A percentile compares a stretch with the other conserved stretches of the same genome.
phyloP scores from a whole-genome alignment of 2,797 vertebrate genomes.

The Lutjanus argentimaculatus region DNA sequence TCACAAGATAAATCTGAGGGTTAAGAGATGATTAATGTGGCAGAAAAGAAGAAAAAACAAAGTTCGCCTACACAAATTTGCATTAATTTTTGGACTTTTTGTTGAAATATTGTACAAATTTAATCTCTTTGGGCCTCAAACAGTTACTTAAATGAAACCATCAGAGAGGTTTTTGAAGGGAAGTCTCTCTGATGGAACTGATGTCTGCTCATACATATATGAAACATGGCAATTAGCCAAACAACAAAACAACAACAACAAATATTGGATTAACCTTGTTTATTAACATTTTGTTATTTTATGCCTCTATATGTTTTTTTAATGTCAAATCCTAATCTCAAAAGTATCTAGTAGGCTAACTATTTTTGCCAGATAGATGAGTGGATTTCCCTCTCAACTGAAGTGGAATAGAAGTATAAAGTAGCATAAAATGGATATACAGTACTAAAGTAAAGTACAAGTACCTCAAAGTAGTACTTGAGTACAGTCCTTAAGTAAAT shows the following conservation, averaged over 20 bases:
- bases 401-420: background rate
- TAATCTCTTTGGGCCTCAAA: background rate
- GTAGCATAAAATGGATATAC: background rate
- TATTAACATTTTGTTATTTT: too few relatives aligned
- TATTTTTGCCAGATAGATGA: background rate
- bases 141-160: too few relatives aligned
- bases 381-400: background rate
- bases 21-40: background rate
- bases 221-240: too few relatives aligned
- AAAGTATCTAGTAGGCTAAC: too few relatives aligned
- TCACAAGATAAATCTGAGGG: background rate
- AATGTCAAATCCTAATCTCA: background rate
- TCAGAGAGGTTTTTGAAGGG: too few relatives aligned
- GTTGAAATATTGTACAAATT: background rate
- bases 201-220: too few relatives aligned
- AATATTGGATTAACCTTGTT: too few relatives aligned
- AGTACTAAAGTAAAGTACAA: background rate
- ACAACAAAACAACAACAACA: too few relatives aligned
- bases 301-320: too few relatives aligned
- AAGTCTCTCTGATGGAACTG: too few relatives aligned
- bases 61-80: background rate
- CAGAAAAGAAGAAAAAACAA: background rate
- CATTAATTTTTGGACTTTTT: background rate
- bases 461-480: background rate
- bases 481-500: background rate